A percentile compares a stretch with the other conserved stretches of the same genome.
These are phyloP conservation scores for Pentalonia nigronervosa DNA, from an alignment of 1,140 invertebrate species.

Conservation along the genomic window DNA sequence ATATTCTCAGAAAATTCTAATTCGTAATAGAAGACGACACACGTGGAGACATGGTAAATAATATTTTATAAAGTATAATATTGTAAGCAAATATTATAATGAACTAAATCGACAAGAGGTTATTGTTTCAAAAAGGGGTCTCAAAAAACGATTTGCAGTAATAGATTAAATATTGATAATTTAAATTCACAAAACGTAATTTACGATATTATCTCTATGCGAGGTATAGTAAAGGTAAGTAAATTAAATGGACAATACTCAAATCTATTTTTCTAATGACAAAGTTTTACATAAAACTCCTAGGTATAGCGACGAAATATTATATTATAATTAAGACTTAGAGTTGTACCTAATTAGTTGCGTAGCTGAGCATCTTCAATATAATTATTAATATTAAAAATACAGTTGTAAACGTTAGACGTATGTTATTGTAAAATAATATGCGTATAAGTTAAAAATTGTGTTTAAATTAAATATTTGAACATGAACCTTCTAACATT, in stretches of 20 bases:
- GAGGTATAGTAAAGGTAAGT: no score
- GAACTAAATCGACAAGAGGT: neutral
- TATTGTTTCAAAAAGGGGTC: neutral
- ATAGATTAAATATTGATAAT: no score
- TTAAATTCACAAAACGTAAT: no score
- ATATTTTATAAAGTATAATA: neutral
- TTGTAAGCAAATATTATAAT: neutral
- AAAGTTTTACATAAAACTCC: no score
- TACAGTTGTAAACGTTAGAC: neutral
- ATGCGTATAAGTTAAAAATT: neutral
- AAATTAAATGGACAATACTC: no score
- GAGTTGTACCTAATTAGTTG: neutral
- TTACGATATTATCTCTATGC: no score
- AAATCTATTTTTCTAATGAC: no score
- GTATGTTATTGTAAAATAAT: neutral
- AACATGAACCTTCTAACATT: neutral
- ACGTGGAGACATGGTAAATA: neutral
- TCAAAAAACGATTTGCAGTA: neutral
- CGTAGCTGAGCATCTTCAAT: neutral
- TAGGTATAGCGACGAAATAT: neutral
- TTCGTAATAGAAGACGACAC: neutral
- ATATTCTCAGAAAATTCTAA: neutral
- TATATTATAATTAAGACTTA: neutral
- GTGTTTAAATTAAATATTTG: neutral
- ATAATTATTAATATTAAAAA: neutral